Base-by-base conservation (phyloP, 2,888 invertebrate species). In the Erannis defoliaria region DNA sequence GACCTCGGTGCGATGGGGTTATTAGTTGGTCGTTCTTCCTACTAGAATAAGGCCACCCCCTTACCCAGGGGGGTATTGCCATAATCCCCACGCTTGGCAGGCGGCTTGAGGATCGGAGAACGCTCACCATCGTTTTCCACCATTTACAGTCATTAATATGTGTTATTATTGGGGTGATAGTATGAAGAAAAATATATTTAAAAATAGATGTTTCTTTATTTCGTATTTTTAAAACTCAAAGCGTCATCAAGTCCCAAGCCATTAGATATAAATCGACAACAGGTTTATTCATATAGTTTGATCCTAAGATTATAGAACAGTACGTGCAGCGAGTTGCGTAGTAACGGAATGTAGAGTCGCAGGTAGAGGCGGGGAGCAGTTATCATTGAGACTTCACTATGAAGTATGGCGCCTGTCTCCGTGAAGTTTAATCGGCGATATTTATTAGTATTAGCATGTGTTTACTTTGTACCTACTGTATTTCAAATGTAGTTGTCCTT, bases 301-400 rank as follows among this genome's bases (percentile, higher is more conserved):
- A 46, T 31, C 18, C 2, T 6, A 12, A 0, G 5, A 33, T 31
- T 8, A 31, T n/a, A 19, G 10, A 29, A 16, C 10, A 31, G 16
- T 6, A 19, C 1, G 37, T 37, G 9, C 19, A 12, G 6, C 31
- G 21, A 49, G 21, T 35, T n/a, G 49, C 49, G n/a, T 23, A 14
- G 49, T 23, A 9, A 5, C 35, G 49, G 49, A 49, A 49, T 49
- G 49, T 49, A 35, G 49, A 50, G 57, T 55, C 68, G 43, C n/a
- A 42, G 42, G 42, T 71, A 50, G 66, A 49, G 58, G 53, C 64
- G 48, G 6, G 40, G 50, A 58, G 66, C 67, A 51, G 77, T 81
- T 82, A 76, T 78, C 83, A 83, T 82, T 83, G 82, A 82, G 68
- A 71, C 82, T 81, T 83, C 82, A 77, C 49, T 53, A 70, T 78